Conservation (phyloP, 2,113 vertebrate species). For the Oncorhynchus keta region DNA sequence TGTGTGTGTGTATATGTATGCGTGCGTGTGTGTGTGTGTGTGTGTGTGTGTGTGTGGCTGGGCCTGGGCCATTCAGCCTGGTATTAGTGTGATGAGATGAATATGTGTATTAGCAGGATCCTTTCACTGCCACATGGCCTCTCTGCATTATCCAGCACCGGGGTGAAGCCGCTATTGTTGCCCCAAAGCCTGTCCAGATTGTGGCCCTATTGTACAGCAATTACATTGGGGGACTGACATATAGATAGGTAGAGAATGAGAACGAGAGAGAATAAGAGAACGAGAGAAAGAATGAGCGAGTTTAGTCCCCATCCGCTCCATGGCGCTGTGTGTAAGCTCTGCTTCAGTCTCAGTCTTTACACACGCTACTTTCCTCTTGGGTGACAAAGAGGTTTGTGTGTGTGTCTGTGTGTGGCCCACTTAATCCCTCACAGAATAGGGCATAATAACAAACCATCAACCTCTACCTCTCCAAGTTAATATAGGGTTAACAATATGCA, state of each 20-base stretch:
- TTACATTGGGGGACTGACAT: slow-evolving; percentile 28
- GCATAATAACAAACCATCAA: slow-evolving; percentile 7
- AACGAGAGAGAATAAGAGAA: neutral
- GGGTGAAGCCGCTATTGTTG: slow-evolving; percentile 25
- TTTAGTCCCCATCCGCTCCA: too few species aligned
- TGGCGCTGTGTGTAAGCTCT: neutral
- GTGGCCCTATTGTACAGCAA: slow-evolving; percentile 44
- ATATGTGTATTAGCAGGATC: too few species aligned
- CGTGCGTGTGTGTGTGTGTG: too few species aligned
- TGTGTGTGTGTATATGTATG: too few species aligned
- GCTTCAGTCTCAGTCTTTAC: too few species aligned
- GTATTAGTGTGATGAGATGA: slow-evolving; percentile 3
- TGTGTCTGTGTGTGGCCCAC: slow-evolving; percentile 71
- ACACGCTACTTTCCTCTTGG: too few species aligned
- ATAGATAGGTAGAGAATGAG: slow-evolving; percentile 2
- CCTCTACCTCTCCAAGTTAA: slow-evolving; percentile 55
- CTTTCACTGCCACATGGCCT: too few species aligned
- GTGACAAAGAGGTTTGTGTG: slow-evolving; percentile 2
- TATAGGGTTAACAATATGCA: slow-evolving; percentile 77
- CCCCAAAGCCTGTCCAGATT: slow-evolving; percentile 23
- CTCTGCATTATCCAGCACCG: too few species aligned
- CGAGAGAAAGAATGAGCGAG: neutral
- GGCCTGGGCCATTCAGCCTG: slow-evolving; percentile 17
- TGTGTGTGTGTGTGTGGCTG: slow-evolving; percentile 13
- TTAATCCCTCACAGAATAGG: slow-evolving; percentile 65